phyloP scores from a whole-genome alignment of 2,113 vertebrate species.

The Dryoscopus gambensis region DNA sequence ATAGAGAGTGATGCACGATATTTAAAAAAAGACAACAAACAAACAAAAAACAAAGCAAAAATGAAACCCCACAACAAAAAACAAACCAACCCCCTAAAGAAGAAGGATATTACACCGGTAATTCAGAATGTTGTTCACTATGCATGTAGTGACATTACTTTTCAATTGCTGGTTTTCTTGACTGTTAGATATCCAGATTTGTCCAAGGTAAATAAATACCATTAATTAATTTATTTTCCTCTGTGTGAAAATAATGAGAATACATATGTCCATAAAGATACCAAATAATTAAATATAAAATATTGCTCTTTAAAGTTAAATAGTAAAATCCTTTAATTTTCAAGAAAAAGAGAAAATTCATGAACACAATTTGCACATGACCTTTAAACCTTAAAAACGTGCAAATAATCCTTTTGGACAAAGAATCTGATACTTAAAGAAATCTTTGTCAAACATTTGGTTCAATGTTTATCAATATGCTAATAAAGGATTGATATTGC shows the following conservation, averaged over 20 bases:
- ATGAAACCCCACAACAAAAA: background rate
- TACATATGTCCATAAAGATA: background rate
- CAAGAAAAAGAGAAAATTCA: background rate
- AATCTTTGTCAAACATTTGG: background rate
- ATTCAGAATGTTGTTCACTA: background rate
- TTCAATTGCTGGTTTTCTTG: background rate
- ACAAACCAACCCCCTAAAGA: background rate
- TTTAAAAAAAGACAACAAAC: background rate
- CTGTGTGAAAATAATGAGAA: background rate
- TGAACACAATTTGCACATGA: background rate
- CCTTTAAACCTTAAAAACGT: background rate
- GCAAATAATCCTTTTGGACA: background rate
- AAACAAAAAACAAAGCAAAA: background rate
- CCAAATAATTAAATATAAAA: background rate
- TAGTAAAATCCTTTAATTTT: background rate
- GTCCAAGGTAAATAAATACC: background rate
- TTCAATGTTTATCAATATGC: background rate
- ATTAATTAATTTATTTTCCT: background rate
- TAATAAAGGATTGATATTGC: background rate
- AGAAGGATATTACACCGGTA: background rate
- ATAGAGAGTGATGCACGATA: background rate
- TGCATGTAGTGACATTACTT: background rate
- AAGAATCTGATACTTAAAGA: background rate
- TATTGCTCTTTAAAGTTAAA: background rate
- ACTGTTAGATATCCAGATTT: background rate